A percentile compares a stretch with the other conserved stretches of the same genome.
Conservation (phyloP, 2,113 vertebrate species). For the Eleginops maclovinus region DNA sequence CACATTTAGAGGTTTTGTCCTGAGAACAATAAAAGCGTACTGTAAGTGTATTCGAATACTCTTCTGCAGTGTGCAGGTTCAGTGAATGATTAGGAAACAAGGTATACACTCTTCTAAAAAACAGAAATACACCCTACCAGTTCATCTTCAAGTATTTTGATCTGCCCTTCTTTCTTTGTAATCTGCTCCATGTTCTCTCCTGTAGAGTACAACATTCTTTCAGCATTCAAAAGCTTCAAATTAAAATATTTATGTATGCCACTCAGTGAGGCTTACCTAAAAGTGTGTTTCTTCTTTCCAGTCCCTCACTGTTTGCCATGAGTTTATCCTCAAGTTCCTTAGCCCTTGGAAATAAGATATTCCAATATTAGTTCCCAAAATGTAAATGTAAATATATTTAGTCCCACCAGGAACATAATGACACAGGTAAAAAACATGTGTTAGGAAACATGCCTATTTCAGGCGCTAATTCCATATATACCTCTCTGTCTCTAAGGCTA, state of each 20-base stretch:
- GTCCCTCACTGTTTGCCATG: constrained; percentile 48
- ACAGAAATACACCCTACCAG: constrained; percentile 79
- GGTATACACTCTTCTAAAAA: background rate
- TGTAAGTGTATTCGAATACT: background rate
- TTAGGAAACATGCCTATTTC: background rate
- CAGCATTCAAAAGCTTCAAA: background rate
- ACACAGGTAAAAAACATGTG: background rate
- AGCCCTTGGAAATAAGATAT: constrained; percentile 58
- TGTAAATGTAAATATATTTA: background rate
- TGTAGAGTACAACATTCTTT: constrained; percentile 69
- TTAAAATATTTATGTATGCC: background rate
- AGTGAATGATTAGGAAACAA: background rate
- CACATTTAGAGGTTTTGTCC: constrained; percentile 67
- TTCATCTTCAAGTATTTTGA: constrained; percentile 84
- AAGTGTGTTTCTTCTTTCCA: constrained; percentile 62
- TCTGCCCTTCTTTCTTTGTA: constrained; percentile 83
- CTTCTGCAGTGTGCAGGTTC: background rate
- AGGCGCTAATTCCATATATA: constrained; percentile 58
- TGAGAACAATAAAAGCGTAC: constrained; percentile 44
- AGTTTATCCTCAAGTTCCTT: constrained; percentile 70
- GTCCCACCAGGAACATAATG: constrained; percentile 37
- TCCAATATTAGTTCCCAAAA: no score
- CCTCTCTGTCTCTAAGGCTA: constrained; percentile 86
- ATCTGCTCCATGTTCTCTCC: constrained; percentile 83
- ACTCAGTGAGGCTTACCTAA: constrained; percentile 66